Percentiles rank a stretch among this genome's conserved stretches.
These are phyloP conservation scores for Mythimna vitellina DNA, from an alignment of 2,888 invertebrate species.

Conservation along the genomic window DNA sequence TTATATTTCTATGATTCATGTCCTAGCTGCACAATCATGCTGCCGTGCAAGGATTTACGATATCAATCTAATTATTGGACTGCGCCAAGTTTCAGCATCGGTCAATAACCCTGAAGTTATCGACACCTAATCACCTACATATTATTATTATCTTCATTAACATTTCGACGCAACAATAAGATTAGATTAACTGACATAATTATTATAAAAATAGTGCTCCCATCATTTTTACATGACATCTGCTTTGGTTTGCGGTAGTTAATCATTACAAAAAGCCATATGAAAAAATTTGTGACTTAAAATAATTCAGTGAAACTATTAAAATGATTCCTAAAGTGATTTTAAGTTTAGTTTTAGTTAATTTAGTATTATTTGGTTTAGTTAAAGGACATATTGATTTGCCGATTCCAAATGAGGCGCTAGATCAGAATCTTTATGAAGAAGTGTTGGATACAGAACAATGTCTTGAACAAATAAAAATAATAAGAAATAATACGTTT, in stretches of 20 bases:
- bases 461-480: slow-evolving; percentile 75
- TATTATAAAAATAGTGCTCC: slow-evolving; percentile 42
- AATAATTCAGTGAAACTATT: neutral
- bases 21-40: neutral
- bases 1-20: neutral
- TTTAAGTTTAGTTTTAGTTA: slow-evolving; percentile 35
- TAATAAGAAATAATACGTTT: slow-evolving; percentile 60
- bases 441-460: slow-evolving; percentile 74
- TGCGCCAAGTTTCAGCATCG: neutral
- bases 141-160: neutral
- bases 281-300: neutral
- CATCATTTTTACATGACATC: neutral
- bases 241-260: slow-evolving; percentile 7
- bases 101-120: slow-evolving; percentile 29
- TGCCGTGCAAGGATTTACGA: neutral
- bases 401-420: slow-evolving; percentile 59
- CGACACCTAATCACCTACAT: slow-evolving; percentile 19
- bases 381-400: slow-evolving; percentile 48
- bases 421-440: slow-evolving; percentile 74
- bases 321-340: slow-evolving; percentile 41
- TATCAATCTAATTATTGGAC: neutral
- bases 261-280: neutral
- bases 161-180: neutral
- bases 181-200: slow-evolving; percentile 38
- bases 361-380: slow-evolving; percentile 32